These are phyloP conservation scores for Celastrina argiolus DNA, from an alignment of 2,888 invertebrate genomes.

Conservation along the genomic window DNA sequence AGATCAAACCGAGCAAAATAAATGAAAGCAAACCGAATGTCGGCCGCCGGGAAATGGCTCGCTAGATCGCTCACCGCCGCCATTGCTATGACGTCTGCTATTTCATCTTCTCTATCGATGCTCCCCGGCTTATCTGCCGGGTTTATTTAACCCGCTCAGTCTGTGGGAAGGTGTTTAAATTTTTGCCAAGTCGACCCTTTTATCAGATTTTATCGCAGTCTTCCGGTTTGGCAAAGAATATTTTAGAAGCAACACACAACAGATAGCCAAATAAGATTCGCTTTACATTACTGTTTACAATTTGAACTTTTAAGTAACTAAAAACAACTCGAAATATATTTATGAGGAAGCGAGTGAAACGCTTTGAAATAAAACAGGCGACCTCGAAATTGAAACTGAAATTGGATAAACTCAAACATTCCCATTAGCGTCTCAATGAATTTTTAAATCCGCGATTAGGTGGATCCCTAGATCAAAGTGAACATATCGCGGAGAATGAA, in stretches of 20 bases:
- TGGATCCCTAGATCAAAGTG: slow-evolving; percentile 45
- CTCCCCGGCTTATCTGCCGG: not conserved
- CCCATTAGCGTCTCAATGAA: slow-evolving; percentile 32
- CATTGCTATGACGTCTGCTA: slow-evolving; percentile 53
- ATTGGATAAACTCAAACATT: slow-evolving; percentile 36
- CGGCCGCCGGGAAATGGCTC: slow-evolving; percentile 37
- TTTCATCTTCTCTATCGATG: slow-evolving; percentile 46
- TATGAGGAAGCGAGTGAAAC: not conserved
- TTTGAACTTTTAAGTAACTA: not conserved
- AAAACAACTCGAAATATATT: slow-evolving; percentile 2
- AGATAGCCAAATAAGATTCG: not conserved
- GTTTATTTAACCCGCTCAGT: not conserved
- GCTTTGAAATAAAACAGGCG: slow-evolving; percentile 9
- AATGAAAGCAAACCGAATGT: slow-evolving; percentile 43
- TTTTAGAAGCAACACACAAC: not conserved
- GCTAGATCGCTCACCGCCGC: slow-evolving; percentile 44
- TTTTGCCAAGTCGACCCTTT: not conserved
- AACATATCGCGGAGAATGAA: slow-evolving; percentile 33
- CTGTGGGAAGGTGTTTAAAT: not conserved
- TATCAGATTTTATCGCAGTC: not conserved
- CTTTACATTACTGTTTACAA: not conserved
- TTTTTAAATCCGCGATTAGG: slow-evolving; percentile 35
- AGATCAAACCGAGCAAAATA: slow-evolving; percentile 56
- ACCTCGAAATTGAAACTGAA: slow-evolving; percentile 20
- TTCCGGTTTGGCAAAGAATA: not conserved